These are phyloP conservation scores for Phoeniculus purpureus DNA, from an alignment of 2,797 vertebrate species.

Conservation along the genomic window DNA sequence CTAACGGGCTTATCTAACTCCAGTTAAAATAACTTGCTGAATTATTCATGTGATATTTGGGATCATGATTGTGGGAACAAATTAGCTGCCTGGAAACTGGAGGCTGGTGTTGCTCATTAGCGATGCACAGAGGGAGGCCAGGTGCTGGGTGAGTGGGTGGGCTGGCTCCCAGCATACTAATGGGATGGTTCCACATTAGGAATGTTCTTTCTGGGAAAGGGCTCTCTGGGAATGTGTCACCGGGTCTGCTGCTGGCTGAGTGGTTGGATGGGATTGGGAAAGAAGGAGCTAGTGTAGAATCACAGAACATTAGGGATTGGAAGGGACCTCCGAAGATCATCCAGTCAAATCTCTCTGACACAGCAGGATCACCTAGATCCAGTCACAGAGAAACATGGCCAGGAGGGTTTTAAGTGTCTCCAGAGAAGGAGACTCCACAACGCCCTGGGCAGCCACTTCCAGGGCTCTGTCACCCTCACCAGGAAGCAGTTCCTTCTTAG, in stretches of 20 bases:
- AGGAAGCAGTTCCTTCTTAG: too few species aligned
- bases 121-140: constrained; percentile 40
- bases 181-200: background rate
- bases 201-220: background rate
- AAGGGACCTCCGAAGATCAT: too few species aligned
- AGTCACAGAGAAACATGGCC: too few species aligned
- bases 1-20: constrained; percentile 75
- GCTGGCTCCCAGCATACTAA: background rate
- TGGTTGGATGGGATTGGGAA: background rate
- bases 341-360: too few species aligned
- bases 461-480: too few species aligned
- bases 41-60: constrained; percentile 81
- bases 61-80: constrained; percentile 77
- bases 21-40: constrained; percentile 78
- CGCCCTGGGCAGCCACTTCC: too few species aligned
- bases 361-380: too few species aligned
- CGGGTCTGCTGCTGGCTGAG: background rate
- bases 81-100: constrained; percentile 72
- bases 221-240: background rate
- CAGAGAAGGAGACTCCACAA: too few species aligned
- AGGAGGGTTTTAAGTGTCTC: too few species aligned
- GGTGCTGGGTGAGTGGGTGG: background rate
- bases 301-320: too few species aligned
- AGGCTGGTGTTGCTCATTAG: constrained; percentile 70
- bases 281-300: background rate